phyloP scores from a whole-genome alignment of 2,113 vertebrate genomes.

The Rattus rattus region DNA sequence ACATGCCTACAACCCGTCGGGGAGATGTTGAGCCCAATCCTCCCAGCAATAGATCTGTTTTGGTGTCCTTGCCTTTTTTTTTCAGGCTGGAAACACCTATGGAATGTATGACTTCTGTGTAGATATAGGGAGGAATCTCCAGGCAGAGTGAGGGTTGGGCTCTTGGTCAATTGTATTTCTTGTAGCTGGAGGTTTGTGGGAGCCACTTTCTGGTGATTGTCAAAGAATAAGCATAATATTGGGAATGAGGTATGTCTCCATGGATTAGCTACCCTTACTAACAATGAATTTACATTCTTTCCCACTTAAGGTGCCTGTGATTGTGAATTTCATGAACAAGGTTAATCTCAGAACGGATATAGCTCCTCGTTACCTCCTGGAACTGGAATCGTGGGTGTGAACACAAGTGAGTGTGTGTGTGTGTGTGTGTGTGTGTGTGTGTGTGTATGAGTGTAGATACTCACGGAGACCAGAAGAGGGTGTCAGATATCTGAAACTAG shows the following conservation, averaged over 20 bases:
- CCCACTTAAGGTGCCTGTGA: background rate
- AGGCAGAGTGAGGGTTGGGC: background rate
- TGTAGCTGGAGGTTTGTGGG: background rate
- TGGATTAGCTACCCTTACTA: background rate
- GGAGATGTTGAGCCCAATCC: background rate
- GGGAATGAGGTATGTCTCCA: background rate
- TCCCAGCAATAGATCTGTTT: background rate
- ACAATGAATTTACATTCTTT: background rate
- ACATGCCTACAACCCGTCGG: background rate
- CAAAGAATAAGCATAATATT: background rate
- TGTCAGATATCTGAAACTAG: background rate
- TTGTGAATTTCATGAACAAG: background rate
- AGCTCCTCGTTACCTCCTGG: background rate
- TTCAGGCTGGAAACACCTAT: background rate
- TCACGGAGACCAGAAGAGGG: background rate
- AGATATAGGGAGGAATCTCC: background rate
- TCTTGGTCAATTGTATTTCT: background rate
- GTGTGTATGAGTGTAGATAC: background rate
- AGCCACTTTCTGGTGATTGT: background rate
- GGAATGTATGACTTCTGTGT: background rate
- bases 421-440: background rate
- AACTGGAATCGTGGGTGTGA: background rate
- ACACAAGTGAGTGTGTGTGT: background rate
- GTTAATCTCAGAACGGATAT: background rate
- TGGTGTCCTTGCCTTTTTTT: background rate